Conservation (phyloP, 2,113 vertebrate species). For the Protobothrops flavoviridis region DNA sequence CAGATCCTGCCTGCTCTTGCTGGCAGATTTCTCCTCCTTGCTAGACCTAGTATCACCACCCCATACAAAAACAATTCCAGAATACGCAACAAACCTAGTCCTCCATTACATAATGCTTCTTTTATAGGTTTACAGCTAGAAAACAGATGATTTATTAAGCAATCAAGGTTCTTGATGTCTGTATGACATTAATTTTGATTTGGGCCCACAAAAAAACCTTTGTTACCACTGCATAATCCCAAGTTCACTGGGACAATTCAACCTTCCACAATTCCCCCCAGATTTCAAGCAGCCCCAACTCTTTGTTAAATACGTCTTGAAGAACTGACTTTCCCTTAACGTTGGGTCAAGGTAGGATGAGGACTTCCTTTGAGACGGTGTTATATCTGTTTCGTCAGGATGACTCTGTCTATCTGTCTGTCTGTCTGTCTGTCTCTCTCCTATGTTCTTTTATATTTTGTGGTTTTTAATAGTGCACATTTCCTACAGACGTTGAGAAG, state of each 20-base stretch:
- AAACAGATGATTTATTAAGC: neutral
- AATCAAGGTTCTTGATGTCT: neutral
- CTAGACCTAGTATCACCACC: neutral
- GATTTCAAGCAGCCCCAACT: neutral
- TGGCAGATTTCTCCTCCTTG: neutral
- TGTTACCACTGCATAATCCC: neutral
- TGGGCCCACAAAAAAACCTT: neutral
- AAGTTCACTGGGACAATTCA: neutral
- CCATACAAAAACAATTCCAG: neutral
- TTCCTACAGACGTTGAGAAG: neutral
- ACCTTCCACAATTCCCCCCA: neutral
- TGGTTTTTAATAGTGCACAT: neutral
- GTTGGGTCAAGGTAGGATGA: neutral
- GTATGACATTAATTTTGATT: neutral
- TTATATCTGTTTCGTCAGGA: neutral
- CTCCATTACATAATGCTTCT: neutral
- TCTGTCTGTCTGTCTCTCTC: too few relatives aligned
- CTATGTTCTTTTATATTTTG: neutral
- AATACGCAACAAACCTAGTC: neutral
- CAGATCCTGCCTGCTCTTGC: neutral
- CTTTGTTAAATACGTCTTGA: neutral
- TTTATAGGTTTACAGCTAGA: neutral
- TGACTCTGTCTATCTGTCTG: neutral
- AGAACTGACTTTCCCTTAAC: neutral
- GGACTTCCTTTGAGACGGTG: neutral